Percentiles rank a stretch among this genome's conserved stretches.
Evolutionary conservation across 2,113 vertebrate species (phyloP).

Genomic region (Ceyx melanurus): DNA sequence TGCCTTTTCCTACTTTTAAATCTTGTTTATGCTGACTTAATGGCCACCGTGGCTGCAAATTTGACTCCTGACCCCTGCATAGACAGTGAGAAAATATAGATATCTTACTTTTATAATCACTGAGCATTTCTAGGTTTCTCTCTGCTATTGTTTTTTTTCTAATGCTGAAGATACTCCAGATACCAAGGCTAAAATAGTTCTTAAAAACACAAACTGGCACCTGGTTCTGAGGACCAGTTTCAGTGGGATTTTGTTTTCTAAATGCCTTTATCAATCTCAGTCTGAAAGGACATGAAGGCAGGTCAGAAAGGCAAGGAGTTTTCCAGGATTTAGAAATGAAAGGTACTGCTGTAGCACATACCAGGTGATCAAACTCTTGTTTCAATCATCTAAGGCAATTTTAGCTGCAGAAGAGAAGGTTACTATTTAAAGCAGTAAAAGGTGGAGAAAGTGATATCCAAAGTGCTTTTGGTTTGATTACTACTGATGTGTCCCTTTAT

Average conservation of each 20-base stretch:
- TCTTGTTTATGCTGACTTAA: neutral
- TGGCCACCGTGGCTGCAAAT: neutral
- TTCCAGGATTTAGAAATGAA: conserved; percentile 10
- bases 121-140: neutral
- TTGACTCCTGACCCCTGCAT: neutral
- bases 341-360: neutral
- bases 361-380: neutral
- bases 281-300: neutral
- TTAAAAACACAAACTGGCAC: neutral
- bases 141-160: neutral
- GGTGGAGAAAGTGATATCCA: neutral
- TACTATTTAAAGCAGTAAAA: neutral
- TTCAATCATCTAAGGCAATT: neutral
- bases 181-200: neutral
- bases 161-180: neutral
- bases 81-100: neutral
- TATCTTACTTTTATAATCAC: neutral
- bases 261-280: neutral
- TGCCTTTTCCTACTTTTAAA: neutral
- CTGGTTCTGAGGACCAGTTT: neutral
- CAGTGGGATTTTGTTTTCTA: neutral
- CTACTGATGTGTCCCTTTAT: neutral
- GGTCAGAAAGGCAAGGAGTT: neutral
- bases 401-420: neutral
- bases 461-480: conserved; percentile 6